Base-by-base conservation (phyloP, 2,888 invertebrate species). In the Tetranychus truncatus region DNA sequence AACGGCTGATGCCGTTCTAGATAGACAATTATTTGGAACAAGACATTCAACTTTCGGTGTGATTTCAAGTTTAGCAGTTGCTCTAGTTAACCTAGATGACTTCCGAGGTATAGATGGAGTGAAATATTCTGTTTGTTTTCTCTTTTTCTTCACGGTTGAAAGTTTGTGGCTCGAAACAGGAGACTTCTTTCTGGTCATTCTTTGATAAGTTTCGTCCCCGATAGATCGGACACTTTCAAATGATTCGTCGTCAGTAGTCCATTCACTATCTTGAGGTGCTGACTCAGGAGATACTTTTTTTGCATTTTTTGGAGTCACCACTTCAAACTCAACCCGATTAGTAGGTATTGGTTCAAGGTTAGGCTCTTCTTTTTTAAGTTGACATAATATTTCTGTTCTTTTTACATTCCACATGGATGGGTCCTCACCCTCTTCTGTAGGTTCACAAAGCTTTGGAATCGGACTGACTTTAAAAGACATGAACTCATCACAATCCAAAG, bases 201-300 rank as follows among this genome's bases (percentile, higher is more conserved):
- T 6, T 55, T 34, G 6, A 44, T 45, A 44, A 20, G 9, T 20
- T 67, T 73, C 69, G 45, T 45, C 46, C 21, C 15, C 15, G 6
- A 55, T 20, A 20, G 65, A 65, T 72, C 34, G n/a, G 55, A 66
- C 20, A 72, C 55, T 67, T 73, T 66, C 65, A 46, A 66, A n/a
- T 20, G 72, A 72, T n/a, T 75, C 75, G 67, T 75, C 75, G 18
- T 75, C 75, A 7, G 75, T 73, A n/a, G 72, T 66, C 75, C 72
- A 73, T 21, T 75, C 73, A 11, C 72, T 69, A 1, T 55, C 55
- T 55, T 55, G 55, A 15, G 9, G 9, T 15, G 55, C 9, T 15
- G 55, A 55, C 15, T 55, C 15, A 15, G 55, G 9, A 7, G 55
- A 15, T 55, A 6, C 2, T 55, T 55, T 9, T 9, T 55, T 55